A percentile compares a stretch with the other conserved stretches of the same genome.
phyloP scores from a whole-genome alignment of 92 coral and sea anemone species.

The Palythoa caribaeorum region DNA sequence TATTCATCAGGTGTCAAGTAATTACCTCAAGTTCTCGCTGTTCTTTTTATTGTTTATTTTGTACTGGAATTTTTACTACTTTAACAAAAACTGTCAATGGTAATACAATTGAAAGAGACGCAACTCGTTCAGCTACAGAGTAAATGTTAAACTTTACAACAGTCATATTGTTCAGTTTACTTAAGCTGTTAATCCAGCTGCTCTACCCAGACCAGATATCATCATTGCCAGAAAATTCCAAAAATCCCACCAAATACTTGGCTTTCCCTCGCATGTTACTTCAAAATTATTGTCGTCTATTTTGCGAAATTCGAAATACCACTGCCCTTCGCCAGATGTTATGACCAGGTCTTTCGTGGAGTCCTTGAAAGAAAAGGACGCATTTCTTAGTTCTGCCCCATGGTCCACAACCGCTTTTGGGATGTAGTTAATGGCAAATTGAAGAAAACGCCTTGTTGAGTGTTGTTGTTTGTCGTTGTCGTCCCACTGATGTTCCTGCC shows the following conservation, averaged over 20 bases:
- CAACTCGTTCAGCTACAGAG: too few species aligned
- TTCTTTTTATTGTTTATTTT: too few species aligned
- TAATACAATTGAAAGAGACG: too few species aligned
- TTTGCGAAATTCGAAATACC: constrained; percentile 28
- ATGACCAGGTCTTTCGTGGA: constrained; percentile 2
- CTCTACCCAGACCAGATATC: background rate
- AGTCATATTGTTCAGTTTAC: background rate
- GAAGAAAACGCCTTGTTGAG: constrained; percentile 14
- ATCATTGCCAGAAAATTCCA: background rate
- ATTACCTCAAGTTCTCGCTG: too few species aligned
- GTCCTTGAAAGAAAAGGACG: constrained; percentile 28
- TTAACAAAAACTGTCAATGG: too few species aligned
- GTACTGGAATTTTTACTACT: too few species aligned
- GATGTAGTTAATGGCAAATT: constrained; percentile 31
- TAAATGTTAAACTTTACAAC: too few species aligned
- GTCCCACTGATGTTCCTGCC: constrained; percentile 17
- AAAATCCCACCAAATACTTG: background rate
- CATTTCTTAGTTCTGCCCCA: constrained; percentile 29
- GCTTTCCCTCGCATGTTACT: constrained; percentile 1
- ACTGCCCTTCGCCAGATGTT: constrained; percentile 21
- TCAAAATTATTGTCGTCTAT: background rate
- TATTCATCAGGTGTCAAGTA: too few species aligned
- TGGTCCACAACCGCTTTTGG: constrained; percentile 26
- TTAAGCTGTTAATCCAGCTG: background rate
- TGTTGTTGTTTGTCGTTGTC: background rate